Base-by-base conservation (phyloP, 2,113 vertebrate species). In the Platysternon megacephalum region DNA sequence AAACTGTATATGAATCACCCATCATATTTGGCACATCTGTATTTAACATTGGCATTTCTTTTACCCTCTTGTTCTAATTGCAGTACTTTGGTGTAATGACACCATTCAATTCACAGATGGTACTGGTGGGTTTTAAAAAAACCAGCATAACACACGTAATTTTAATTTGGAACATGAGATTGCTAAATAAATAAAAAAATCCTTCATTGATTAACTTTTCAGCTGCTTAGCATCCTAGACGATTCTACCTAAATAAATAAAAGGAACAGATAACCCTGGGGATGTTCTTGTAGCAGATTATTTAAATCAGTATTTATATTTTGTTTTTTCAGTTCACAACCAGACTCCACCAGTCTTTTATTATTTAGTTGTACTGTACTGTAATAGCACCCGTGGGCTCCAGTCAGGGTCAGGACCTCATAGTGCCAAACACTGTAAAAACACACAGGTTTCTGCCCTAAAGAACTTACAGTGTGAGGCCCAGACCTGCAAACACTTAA, bases 51-150 rank as follows among this genome's bases (percentile, higher is more conserved):
- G 93, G 89, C 95, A 93, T 95, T 93, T 95, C 92, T 96, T 97
- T 97, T 96, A 97, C 95, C 88, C 95, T 87, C 95, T 95, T 97
- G 82, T 97, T 97, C 93, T 95, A 95, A 97, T 88, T 90, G 49
- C 76, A 95, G 83, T 94, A 88, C 84, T 96, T 96, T 87, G 29
- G 92, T 93, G 91, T 87, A 94, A 96, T 84, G 92, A 95, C 95
- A 97, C 87, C 89, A 72, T 91, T 97, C 86, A 94, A 84, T 85
- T 97, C 94, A 86, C 49, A 95, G 87, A 78, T 93, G 94, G 91
- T 85, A 96, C 95, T 96, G 89, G 55, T 94, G 83, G 87, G 95
- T 96, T 96, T 95, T 92, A 96, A 96, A 93, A 92, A 94, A 7
- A 3, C 44, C 28, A 79, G 29, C 29, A 48, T 19, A 95, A 97